Base-by-base conservation (phyloP, 2,113 vertebrate species). In the Progne subis region DNA sequence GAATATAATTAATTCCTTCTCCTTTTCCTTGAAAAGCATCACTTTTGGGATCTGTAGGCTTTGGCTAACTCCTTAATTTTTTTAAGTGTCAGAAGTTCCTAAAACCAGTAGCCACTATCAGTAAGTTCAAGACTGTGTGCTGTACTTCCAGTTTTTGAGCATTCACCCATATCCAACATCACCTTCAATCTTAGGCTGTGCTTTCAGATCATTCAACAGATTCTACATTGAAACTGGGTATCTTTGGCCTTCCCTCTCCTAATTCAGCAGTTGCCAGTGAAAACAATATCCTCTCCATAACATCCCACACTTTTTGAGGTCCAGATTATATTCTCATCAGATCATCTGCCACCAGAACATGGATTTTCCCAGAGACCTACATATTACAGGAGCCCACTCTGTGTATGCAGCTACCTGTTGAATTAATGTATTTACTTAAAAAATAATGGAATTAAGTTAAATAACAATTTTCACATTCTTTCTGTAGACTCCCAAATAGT, bases 361-460 rank as follows among this genome's bases (percentile, higher is more conserved):
- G 34, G 46, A 44, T 8, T 44, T 74, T 83, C 8, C 10, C 18
- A 75, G 24, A 39, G 15, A 37, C 2, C 11, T 28, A 1, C 11
- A 18, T 11, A 6, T 49, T 76, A 24, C 34, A 71, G 26, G 23
- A 76, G 23, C 4, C 8, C 12, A 39, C 7, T 44, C 19, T n/a
- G 6, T 46, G 26, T 9, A 18, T 18, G 14, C 34, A 65, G 16
- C 31, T 43, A 75, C 80, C 64, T 69, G 11, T 41, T 79, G 41
- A 56, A 60, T 88, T 95, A 37, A 59, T 93, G 71, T 94, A 55
- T 70, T 90, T 56, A 59, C 37, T 37, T 69, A 81, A 83, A 94
- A 80, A 92, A 93, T 2, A 68, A 83, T 3, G 8, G 50, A 86
- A 17, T 82, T 80, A 64, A 96, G 37, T 21, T 82, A 50, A 83